Evolutionary conservation across 2,888 invertebrate species (phyloP), one percentile per base, ranked within the genome.

Genomic region (Pristionchus arcanus): DNA sequence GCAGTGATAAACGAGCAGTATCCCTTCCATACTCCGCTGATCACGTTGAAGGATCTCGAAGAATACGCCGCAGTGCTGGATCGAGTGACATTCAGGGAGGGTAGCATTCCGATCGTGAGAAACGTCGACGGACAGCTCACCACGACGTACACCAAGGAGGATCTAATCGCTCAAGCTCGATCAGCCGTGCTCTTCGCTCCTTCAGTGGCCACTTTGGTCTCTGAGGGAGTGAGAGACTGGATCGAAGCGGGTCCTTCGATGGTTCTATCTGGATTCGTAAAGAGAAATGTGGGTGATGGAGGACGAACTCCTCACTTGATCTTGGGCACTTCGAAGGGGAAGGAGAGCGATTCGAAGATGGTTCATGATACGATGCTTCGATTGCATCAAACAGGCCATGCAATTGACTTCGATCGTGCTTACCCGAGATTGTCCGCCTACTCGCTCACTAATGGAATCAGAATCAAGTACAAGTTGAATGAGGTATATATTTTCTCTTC

Each of bases 21-120:
- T 86, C 93, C 94, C 25, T 94, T 94, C 90, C 94, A 94, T 90
- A 92, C 93, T 37, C 89, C 90, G 31, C 89, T 93, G 19, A 92
- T 93, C 84, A 85, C 89, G 83, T 91, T 92, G 53, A 87, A 92
- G 37, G 92, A 94, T 88, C 88, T 94, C 2, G 49, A 87, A 42
- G 91, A 87, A 15, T 84, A 94, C 66, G 90, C 91, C 13, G 34
- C 74, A 89, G 90, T 92, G 21, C 49, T 92, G 19, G 71, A 90
- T 9, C 87, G 37, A 5, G 91, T 92, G 2, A 85, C 68, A 16
- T 92, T 94, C 86, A 84, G 89, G 86, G 87, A 90, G 42, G 90
- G 91, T 2, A 21, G 34, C 31, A 92, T 90, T 28, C 91, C 92
- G 11, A 63, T 94, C 16, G 91, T 93, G 63, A 93, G 93, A 91